phyloP scores from a whole-genome alignment of 2,888 invertebrate species.

The Stictocephala bisonia region DNA sequence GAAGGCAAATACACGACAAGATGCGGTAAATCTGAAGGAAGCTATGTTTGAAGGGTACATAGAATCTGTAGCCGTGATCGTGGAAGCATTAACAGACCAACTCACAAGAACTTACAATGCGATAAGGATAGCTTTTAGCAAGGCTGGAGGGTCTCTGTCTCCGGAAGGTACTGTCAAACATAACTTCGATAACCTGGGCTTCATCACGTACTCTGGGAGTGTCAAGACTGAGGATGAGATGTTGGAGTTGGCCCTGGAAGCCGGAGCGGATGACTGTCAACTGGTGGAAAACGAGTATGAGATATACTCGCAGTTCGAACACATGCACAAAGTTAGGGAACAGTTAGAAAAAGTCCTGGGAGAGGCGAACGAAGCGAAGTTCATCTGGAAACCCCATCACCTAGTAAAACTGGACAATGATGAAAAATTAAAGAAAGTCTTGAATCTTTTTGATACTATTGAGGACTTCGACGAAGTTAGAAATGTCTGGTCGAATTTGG shows the following conservation, averaged over 20 bases:
- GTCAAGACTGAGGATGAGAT: not conserved
- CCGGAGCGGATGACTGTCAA: slow-evolving; percentile 3
- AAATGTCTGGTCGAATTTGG: not conserved
- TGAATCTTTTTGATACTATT: not conserved
- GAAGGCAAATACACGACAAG: not conserved
- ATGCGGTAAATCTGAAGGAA: not conserved
- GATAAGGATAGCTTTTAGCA: not conserved
- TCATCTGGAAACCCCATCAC: not conserved
- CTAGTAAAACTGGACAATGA: not conserved
- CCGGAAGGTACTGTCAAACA: not conserved
- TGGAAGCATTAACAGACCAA: not conserved
- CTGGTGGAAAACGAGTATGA: not conserved
- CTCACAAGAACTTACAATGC: not conserved
- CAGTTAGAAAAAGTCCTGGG: not conserved
- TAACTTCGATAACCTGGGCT: not conserved
- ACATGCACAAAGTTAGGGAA: not conserved
- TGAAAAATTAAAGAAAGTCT: not conserved
- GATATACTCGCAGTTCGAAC: not conserved
- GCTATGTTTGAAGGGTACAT: not conserved
- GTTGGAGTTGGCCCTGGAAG: not conserved
- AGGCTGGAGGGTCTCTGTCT: not conserved
- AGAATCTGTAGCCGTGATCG: not conserved
- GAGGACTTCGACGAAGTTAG: not conserved
- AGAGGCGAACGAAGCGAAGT: not conserved
- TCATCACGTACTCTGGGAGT: not conserved